A percentile compares a stretch with the other conserved stretches of the same genome.
Conservation (phyloP, 2,113 vertebrate species). For the Camarhynchus parvulus region DNA sequence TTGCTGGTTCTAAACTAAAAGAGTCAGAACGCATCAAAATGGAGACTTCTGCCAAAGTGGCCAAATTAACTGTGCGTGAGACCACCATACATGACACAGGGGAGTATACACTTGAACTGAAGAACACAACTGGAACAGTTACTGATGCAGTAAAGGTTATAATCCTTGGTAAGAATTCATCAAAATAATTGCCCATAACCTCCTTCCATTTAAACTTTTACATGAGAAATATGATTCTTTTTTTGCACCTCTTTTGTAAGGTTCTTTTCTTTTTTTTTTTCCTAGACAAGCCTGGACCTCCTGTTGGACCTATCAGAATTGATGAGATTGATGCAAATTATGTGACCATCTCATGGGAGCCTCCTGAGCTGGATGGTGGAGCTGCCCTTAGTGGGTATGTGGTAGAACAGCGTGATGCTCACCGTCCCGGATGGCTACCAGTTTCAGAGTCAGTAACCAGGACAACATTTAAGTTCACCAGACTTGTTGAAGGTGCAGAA, state of each 20-base stretch:
- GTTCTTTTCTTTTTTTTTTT: not conserved
- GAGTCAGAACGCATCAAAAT: slow-evolving; percentile 88
- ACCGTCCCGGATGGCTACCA: slow-evolving; percentile 95
- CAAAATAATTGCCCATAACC: not conserved
- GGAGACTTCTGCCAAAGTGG: slow-evolving; percentile 85
- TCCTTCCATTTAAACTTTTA: not conserved
- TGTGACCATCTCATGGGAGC: slow-evolving; percentile 91
- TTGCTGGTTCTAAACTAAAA: slow-evolving; percentile 86
- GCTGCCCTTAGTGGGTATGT: slow-evolving; percentile 90
- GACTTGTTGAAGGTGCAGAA: slow-evolving; percentile 91
- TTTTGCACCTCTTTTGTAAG: slow-evolving; percentile 10
- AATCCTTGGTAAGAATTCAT: slow-evolving; percentile 88
- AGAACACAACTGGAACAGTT: slow-evolving; percentile 87
- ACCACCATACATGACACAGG: slow-evolving; percentile 93
- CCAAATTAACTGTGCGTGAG: slow-evolving; percentile 87
- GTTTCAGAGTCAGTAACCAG: slow-evolving; percentile 93
- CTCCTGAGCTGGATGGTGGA: slow-evolving; percentile 90
- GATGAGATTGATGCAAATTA: slow-evolving; percentile 91
- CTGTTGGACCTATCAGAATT: slow-evolving; percentile 86
- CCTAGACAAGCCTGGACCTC: slow-evolving; percentile 93
- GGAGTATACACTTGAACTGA: slow-evolving; percentile 90
- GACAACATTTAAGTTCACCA: slow-evolving; percentile 88
- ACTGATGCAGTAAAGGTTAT: slow-evolving; percentile 89
- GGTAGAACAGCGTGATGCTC: slow-evolving; percentile 95
- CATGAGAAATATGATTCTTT: not conserved